phyloP scores from a whole-genome alignment of 2,888 invertebrate species.

The Troilus luridus region DNA sequence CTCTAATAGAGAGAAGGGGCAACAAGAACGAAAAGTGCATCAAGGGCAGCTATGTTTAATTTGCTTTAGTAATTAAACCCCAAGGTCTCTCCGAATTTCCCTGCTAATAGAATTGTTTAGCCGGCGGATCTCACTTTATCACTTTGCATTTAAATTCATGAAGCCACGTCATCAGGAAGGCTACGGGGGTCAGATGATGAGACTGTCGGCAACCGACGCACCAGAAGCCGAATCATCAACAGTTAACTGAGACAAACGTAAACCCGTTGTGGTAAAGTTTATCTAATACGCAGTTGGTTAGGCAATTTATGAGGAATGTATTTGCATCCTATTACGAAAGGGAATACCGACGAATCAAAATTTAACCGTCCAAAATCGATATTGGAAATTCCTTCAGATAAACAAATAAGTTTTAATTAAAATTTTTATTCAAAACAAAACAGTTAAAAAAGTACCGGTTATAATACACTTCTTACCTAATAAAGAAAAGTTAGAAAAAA shows the following conservation, averaged over 20 bases:
- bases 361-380: too few species aligned
- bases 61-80: background rate
- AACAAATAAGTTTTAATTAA: too few species aligned
- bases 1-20: too few species aligned
- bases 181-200: background rate
- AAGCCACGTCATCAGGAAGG: background rate
- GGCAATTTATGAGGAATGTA: too few species aligned
- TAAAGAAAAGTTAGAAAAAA: too few species aligned
- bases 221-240: background rate
- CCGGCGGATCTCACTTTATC: constrained; percentile 2
- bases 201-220: background rate
- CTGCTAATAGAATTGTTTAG: constrained; percentile 25
- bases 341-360: too few species aligned
- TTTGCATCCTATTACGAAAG: too few species aligned
- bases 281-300: background rate
- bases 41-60: background rate
- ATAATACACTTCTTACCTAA: too few species aligned
- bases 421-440: too few species aligned
- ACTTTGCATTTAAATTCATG: constrained; percentile 40
- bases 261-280: background rate
- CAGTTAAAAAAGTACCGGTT: too few species aligned
- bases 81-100: background rate
- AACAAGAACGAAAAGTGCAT: background rate
- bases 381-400: too few species aligned
- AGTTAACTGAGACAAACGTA: background rate